Conservation (phyloP, 2,888 invertebrate genomes). For the Lingula anatina region DNA sequence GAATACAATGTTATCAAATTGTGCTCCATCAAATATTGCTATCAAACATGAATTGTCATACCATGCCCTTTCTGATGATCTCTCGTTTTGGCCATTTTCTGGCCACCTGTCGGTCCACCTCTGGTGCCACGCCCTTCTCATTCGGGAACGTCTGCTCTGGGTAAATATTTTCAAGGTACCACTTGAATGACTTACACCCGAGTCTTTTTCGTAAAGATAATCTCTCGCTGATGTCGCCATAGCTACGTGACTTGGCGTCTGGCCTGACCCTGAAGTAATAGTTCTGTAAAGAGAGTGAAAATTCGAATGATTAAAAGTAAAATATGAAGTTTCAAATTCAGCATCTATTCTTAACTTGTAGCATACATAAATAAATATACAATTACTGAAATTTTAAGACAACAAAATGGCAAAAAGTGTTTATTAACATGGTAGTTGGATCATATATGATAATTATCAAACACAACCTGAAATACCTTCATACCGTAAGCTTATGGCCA, state of each 20-base stretch:
- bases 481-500: too few species aligned
- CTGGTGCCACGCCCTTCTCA: background rate
- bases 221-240: slow-evolving; percentile 78
- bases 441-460: too few species aligned
- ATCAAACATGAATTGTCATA: background rate
- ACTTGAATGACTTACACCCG: slow-evolving; percentile 75
- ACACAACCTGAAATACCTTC: too few species aligned
- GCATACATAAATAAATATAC: too few species aligned
- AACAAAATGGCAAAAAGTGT: too few species aligned
- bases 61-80: background rate
- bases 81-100: background rate
- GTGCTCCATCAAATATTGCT: too few species aligned
- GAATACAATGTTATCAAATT: too few species aligned
- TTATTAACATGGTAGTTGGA: too few species aligned
- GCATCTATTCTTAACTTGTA: too few species aligned
- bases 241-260: slow-evolving; percentile 54
- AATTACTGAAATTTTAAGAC: background rate
- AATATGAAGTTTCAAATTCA: background rate
- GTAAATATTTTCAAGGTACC: slow-evolving; percentile 82
- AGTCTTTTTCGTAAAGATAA: slow-evolving; percentile 67
- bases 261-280: slow-evolving; percentile 69
- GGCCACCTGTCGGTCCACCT: background rate
- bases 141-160: slow-evolving; percentile 29
- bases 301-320: slow-evolving; percentile 1
- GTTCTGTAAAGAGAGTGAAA: slow-evolving; percentile 66